phyloP scores from a whole-genome alignment of 2,888 invertebrate species.

The Pseudococcus viburni region DNA sequence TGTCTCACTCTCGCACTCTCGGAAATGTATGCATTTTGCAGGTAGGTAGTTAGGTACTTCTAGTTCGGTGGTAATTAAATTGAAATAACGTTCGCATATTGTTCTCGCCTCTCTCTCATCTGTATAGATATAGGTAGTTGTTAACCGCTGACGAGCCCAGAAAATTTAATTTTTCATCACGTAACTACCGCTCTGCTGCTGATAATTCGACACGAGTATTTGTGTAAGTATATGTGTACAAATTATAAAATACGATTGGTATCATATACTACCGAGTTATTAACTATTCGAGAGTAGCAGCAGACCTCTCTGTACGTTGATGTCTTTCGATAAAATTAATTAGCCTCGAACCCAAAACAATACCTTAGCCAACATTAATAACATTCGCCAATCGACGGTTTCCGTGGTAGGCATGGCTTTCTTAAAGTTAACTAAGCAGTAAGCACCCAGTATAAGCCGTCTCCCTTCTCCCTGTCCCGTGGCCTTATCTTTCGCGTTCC shows the following conservation, averaged over 20 bases:
- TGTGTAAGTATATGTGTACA: neutral
- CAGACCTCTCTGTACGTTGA: neutral
- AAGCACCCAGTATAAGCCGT: neutral
- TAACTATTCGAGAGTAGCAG: neutral
- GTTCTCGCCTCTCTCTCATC: neutral
- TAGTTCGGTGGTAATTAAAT: constrained; percentile 16
- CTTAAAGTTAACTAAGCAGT: neutral
- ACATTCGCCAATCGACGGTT: neutral
- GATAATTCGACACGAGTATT: neutral
- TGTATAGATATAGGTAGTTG: neutral
- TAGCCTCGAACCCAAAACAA: constrained; percentile 15
- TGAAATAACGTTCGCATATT: constrained; percentile 41
- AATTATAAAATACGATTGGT: neutral
- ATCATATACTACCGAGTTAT: neutral
- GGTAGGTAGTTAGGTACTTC: neutral
- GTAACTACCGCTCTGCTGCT: neutral
- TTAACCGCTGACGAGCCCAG: constrained; percentile 16
- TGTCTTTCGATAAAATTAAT: constrained; percentile 20
- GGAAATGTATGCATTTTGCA: neutral
- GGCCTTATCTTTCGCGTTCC: neutral
- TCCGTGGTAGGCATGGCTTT: neutral
- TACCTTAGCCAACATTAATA: constrained; percentile 36
- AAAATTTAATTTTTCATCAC: constrained; percentile 33
- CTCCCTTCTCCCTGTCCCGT: neutral
- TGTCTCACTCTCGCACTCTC: neutral